Evolutionary conservation across 2,113 vertebrate species (phyloP).

Genomic region (Crocuta crocuta): DNA sequence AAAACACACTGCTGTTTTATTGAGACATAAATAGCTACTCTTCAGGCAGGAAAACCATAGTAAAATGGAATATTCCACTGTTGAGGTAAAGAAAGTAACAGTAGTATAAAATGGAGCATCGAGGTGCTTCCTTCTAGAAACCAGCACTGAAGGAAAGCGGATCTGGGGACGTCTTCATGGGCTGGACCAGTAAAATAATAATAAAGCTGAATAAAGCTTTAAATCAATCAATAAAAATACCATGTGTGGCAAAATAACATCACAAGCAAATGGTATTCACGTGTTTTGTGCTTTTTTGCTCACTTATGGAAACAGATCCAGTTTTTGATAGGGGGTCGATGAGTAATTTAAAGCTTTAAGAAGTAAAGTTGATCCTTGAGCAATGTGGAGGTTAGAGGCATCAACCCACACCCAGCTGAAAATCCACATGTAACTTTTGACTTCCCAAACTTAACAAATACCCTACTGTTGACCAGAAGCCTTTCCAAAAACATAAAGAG

Average conservation of each 20-base stretch:
- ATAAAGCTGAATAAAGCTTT: accelerated
- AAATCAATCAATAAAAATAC: too few relatives aligned
- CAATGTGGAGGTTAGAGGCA: neutral
- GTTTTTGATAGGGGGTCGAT: neutral
- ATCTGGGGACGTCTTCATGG: too few relatives aligned
- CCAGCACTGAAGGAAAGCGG: accelerated
- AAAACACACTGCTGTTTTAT: constrained; percentile 29
- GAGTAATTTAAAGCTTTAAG: neutral
- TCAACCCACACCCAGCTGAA: neutral
- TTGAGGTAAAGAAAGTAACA: neutral
- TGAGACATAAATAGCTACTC: constrained; percentile 42
- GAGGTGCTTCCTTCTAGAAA: neutral
- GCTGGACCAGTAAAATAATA: too few relatives aligned
- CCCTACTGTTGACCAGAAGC: neutral
- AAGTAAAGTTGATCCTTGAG: neutral
- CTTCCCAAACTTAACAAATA: neutral
- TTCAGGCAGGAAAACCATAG: neutral
- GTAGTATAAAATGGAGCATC: too few relatives aligned
- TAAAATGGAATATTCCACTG: neutral
- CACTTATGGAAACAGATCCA: neutral
- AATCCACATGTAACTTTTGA: neutral
- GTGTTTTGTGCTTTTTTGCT: neutral
- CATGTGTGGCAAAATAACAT: accelerated
- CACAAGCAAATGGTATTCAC: accelerated
- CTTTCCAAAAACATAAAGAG: neutral